phyloP scores from a whole-genome alignment of 2,113 vertebrate species.

The Octodon degus region DNA sequence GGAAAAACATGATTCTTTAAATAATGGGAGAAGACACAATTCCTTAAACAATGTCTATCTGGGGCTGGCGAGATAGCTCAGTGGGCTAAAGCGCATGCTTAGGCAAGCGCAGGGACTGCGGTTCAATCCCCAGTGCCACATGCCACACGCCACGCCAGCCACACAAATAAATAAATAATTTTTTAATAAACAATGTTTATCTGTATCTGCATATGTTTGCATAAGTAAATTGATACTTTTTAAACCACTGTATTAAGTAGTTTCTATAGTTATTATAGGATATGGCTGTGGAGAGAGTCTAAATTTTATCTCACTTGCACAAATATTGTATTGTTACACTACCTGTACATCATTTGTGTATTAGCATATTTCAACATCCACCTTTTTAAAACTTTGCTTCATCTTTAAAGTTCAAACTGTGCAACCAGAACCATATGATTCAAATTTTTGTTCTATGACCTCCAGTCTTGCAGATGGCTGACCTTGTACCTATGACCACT shows the following conservation, averaged over 20 bases:
- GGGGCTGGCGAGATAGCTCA: too few species aligned
- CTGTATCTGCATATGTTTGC: background rate
- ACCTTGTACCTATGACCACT: background rate
- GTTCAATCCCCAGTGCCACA: too few species aligned
- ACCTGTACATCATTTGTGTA: background rate
- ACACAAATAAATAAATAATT: too few species aligned
- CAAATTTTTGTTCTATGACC: background rate
- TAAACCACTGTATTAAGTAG: background rate
- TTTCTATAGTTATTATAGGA: background rate
- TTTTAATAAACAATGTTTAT: background rate
- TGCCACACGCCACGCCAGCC: too few species aligned
- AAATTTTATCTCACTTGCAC: background rate
- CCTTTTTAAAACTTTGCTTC: constrained; percentile 36
- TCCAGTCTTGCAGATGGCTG: background rate
- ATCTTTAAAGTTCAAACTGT: background rate
- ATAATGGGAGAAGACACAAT: background rate
- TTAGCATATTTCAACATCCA: background rate
- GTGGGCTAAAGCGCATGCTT: too few species aligned
- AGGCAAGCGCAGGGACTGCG: too few species aligned
- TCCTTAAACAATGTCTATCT: background rate
- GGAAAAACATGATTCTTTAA: background rate
- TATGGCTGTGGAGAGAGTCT: background rate
- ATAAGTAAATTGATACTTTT: background rate
- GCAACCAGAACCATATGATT: background rate
- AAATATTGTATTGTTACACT: background rate